Base-by-base conservation (phyloP, 2,888 invertebrate genomes). In the Amphipyra tragopoginis region DNA sequence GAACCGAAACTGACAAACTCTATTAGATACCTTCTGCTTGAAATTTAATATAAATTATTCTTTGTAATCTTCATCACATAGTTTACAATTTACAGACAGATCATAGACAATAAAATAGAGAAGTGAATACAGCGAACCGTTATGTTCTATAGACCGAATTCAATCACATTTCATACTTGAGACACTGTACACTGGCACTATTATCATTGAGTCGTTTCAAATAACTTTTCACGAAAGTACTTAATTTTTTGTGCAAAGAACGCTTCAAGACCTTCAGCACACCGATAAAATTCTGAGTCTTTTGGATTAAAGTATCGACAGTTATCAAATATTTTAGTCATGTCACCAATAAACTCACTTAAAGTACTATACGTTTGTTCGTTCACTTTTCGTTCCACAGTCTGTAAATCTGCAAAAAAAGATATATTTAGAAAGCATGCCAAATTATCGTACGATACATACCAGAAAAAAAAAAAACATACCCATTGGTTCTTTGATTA, bases 291-390 rank as follows among this genome's bases (percentile, higher is more conserved):
- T 68, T 98, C 98, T 14, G 99, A 98, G 90, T 98, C 98, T 86
- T 98, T 97, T 64, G 98, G 98, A 94, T 99, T 99, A 94, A 99
- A 99, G 89, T 98, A 98, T 76, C 99, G 97, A 95, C 99, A 99
- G 94, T 99, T 99, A 95, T 99, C 99, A 93, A 99, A 99, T 87
- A 99, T 98, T 94, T 98, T 98, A 71, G 98, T 99, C 97, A 99
- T 98, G 90, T 99, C 99, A 88, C 98, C 98, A 86, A 99, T 98
- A 92, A 99, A 99, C 88, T 99, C 99, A 89, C 98, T 97, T 80
- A 99, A 95, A 88, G 97, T 97, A 86, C 96, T 97, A 91, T 99
- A 99, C 51, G 95, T 96, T 86, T 97, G 96, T 80, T 97, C 97
- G 85, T 97, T 97, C 88, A 99, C 97, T 93, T 98, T 97, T 73